Evolutionary conservation across 2,888 invertebrate species (phyloP), one percentile per base, ranked within the genome.

Genomic region (Resseliella maxima): DNA sequence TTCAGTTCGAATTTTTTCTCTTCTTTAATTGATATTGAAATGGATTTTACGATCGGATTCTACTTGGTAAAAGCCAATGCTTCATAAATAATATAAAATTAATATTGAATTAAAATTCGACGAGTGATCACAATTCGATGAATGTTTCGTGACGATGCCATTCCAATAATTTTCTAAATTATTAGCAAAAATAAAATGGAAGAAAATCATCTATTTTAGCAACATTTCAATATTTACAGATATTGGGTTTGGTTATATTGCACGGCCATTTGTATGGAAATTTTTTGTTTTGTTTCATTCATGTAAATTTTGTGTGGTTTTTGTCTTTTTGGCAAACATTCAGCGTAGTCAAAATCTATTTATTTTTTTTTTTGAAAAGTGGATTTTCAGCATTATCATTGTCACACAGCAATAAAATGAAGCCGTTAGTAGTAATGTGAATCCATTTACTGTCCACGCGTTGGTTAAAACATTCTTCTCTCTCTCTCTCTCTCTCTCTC

Each of bases 261-360:
- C 72, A 15, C 18, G 31, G 15, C 18, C 72, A 31, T 72, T 72
- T 72, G 15, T 72, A 72, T 72, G 72, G 72, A 72, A 72, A 72
- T 72, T 24, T 59, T 27, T 24, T 59, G 8, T 50, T 50, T 21
- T 6, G n/a, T 18, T 50, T 21, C 50, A 50, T 12, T n/a, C 59
- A 27, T 27, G n/a, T 24, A 15, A 24, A 59, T 15, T 59, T 12
- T 27, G 27, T 27, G 24, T n/a, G n/a, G n/a, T 59, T 50, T 18
- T 10, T 50, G 21, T 50, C 15, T 50, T 50, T 50, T 50, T 50
- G 2, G 50, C 50, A 5, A 41, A 41, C 41, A 41, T 41, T 41
- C 41, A 12, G 41, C 41, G 12, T 12, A n/a, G n/a, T 5, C 41
- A 41, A 41, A 41, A 8, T 8, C 41, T 41, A 8, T 41, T 41